Base-by-base conservation (phyloP, 2,797 vertebrate genomes). In the Spatula clypeata region DNA sequence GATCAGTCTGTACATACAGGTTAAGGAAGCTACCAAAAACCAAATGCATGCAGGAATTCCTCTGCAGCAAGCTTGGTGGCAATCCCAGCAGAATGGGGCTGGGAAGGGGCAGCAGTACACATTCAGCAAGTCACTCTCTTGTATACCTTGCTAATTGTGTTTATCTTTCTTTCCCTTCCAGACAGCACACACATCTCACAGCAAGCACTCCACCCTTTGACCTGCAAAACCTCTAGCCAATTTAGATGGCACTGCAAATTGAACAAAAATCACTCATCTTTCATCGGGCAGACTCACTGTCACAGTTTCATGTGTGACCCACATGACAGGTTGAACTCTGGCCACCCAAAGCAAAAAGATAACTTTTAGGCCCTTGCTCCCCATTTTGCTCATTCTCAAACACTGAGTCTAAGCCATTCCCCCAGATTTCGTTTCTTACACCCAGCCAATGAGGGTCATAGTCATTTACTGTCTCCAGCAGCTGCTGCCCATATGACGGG, bases 381-480 rank as follows among this genome's bases (percentile, higher is more conserved):
- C 2, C 45, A 4, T 74, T 94, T 77, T 90, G 77, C 42, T 93
- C 83, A 44, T 61, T 88, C 55, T 77, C 94, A 77, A 90, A 76
- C 8, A 94, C 11, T 0, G 4, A 79, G 44, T 97, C 92, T 71
- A 96, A 72, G 38, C 75, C 91, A 8, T 57, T n/a, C 66, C 90
- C 96, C 32, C 83, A 45, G 54, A 96, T 45, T 32, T 97, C 96
- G 34, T 95, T 95, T 94, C 72, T 93, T 12, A 69, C 2, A 1
- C 84, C 74, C 31, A 90, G 53, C 86, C 95, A 94, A 0, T 83
- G 6, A 81, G 81, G 10, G 23, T 97, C 92, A 31, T 31, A 93
- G 15, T 86, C 66, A 60, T 54, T 85, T 27, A 51, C 66, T 13
- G 70, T 6, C 24, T 93, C 95, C 70, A 86, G 91, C 75, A 93